Conservation (phyloP, 2,888 invertebrate species). For the Coremacera marginata region DNA sequence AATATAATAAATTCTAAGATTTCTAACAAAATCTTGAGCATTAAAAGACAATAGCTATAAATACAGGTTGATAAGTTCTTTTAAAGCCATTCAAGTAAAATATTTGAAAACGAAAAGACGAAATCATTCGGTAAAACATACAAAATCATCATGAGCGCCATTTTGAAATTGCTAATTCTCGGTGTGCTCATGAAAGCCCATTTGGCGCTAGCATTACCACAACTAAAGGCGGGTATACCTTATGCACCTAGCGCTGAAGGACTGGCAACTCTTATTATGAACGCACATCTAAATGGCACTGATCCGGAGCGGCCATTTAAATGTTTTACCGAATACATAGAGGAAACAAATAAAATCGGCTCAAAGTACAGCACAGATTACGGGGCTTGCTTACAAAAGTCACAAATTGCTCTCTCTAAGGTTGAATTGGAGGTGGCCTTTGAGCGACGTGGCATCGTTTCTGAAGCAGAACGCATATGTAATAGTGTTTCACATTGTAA, state of each 20-base stretch:
- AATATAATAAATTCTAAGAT: too few species aligned
- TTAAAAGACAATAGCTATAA: background rate
- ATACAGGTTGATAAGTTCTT: background rate
- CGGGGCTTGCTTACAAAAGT: constrained; percentile 47
- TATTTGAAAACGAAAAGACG: background rate
- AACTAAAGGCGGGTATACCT: background rate
- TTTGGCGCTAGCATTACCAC: constrained; percentile 25
- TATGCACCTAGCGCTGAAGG: constrained; percentile 50
- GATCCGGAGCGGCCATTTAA: constrained; percentile 56
- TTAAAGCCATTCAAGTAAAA: background rate
- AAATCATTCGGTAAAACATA: background rate
- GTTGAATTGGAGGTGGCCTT: constrained; percentile 53
- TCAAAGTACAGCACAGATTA: constrained; percentile 55
- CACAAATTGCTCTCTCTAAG: constrained; percentile 50
- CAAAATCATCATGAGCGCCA: background rate
- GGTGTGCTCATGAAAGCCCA: constrained; percentile 37
- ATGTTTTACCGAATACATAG: constrained; percentile 59
- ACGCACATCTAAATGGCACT: constrained; percentile 52
- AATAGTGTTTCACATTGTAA: constrained; percentile 49
- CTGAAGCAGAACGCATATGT: constrained; percentile 51
- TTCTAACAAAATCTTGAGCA: background rate
- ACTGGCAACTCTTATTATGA: constrained; percentile 56
- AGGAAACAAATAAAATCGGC: constrained; percentile 53
- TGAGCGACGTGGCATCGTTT: constrained; percentile 50
- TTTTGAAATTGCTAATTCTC: constrained; percentile 13